Evolutionary conservation across 1,140 invertebrate genomes (phyloP), one percentile per base, ranked within the genome.

Genomic region (Drosophila erecta): DNA sequence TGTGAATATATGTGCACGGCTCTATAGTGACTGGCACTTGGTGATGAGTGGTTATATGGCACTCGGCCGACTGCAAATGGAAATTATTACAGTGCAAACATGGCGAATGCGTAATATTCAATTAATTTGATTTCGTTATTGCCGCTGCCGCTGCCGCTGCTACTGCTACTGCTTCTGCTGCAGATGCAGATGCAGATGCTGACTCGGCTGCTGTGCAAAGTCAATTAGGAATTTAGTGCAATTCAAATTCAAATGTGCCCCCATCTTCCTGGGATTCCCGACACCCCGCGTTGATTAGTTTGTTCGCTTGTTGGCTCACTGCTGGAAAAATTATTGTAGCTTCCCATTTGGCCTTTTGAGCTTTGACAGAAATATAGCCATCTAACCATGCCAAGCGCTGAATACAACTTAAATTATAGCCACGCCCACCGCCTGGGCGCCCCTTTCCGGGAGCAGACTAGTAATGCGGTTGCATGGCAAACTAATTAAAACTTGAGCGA

Each of bases 401-500:
- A 4, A 53, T 17, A 17, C 56, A 61, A 55, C 62, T 69, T 50
- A 54, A 78, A 65, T 80, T 76, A 72, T 74, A 72, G 43, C 43
- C 41, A 43, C 12, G 27, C 55, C 17, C 46, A 27, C 43, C n/a
- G 8, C 30, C 15, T 10, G 1, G 27, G 7, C 22, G 7, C 40
- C 53, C 47, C 33, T 40, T 50, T 50, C 4, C 6, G 6, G n/a
- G 27, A 30, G 27, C 3, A n/a, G 12, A 17, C 14, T 6, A 30
- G 20, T 40, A 69, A 37, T 74, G 75, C 75, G 49, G 54, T 61
- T 76, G 84, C 79, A 76, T 55, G 49, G 64, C 79, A 84, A 87
- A 89, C 84, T 87, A 87, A 87, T 87, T 87, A 87, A 87, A 87
- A 87, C 66, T 87, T 84, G 84, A 80, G 72, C 76, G 76, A 77